Evolutionary conservation across 1,140 invertebrate genomes (phyloP), one percentile per base, ranked within the genome.

Genomic region (Spodoptera litura): DNA sequence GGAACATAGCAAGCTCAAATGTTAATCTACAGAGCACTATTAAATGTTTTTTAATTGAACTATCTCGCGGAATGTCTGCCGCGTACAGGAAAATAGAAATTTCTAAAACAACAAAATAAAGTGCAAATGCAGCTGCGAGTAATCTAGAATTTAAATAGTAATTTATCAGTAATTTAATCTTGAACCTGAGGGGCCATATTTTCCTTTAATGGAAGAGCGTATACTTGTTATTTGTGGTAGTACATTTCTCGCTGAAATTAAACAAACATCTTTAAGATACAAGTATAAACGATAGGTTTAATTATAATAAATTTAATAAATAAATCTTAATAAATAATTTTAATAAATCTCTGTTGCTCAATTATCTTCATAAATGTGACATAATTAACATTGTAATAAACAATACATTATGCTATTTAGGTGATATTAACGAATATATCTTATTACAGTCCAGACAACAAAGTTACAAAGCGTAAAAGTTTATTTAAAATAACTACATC

Each of bases 391-490:
- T 10, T 25, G 31, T 31, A 1, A 31, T 31, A 27, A 25, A 58
- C 56, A 27, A 11, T 25, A 51, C 20, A 53, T n/a, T 31, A 55
- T 20, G 11, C 11, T 58, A 58, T 27, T 27, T 25, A 58, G 20
- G 4, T 8, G 3, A 9, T 58, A 25, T 58, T 3, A 58, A 27
- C 4, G 0, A 70, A 71, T 20, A 35, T 55, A 55, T 55, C n/a
- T 31, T 52, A 25, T 71, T 71, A 35, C 51, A 53, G 15, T 12
- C 12, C 11, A 58, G 55, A 9, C 11, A 20, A 20, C 55, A 27
- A 25, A 38, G 12, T 13, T 25, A 61, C 58, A 76, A 76, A 82
- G 73, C 53, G 25, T 58, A 25, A 52, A 70, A 61, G 66, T 78
- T 78, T 25, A 51, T 62, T 53, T 49, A 71, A 64, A 73, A 62